Evolutionary conservation across 2,888 invertebrate species (phyloP).

Genomic region (Opisthograptis luteolata): DNA sequence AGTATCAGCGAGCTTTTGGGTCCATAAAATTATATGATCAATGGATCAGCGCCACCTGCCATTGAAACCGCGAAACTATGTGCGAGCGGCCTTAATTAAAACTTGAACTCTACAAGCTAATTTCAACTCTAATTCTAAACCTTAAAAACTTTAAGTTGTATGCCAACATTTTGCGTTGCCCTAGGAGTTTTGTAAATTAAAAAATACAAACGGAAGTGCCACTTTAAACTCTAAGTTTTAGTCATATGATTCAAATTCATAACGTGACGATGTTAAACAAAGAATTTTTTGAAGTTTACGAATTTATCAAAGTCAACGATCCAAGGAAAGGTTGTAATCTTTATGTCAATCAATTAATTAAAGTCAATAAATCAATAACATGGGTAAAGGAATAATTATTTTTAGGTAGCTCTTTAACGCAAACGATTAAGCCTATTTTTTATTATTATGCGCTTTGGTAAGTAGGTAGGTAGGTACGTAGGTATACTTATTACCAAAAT

Average conservation of each 20-base stretch:
- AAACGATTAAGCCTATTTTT: no score
- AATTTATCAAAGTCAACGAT: slow-evolving; percentile 36
- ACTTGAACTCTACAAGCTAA: neutral
- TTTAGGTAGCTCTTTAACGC: neutral
- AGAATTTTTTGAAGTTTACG: slow-evolving; percentile 22
- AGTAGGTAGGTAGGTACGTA: no score
- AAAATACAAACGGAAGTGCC: neutral
- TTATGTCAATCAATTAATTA: slow-evolving; percentile 41
- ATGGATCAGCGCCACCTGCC: slow-evolving; percentile 66
- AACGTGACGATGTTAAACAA: neutral
- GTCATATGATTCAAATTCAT: neutral
- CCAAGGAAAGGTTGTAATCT: slow-evolving; percentile 30
- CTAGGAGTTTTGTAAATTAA: neutral
- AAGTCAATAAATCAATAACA: slow-evolving; percentile 41
- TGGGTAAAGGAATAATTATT: slow-evolving; percentile 18
- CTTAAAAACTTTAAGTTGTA: neutral
- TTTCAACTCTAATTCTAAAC: neutral
- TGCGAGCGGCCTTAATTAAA: slow-evolving; percentile 20
- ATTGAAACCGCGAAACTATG: slow-evolving; percentile 28
- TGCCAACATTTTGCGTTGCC: neutral
- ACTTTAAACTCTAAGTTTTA: neutral
- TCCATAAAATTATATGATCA: slow-evolving; percentile 69
- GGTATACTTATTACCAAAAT: no score
- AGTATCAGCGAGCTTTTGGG: slow-evolving; percentile 55
- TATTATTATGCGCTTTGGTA: no score